phyloP scores from a whole-genome alignment of 2,888 invertebrate species.

The Didymodactylos carnosus region DNA sequence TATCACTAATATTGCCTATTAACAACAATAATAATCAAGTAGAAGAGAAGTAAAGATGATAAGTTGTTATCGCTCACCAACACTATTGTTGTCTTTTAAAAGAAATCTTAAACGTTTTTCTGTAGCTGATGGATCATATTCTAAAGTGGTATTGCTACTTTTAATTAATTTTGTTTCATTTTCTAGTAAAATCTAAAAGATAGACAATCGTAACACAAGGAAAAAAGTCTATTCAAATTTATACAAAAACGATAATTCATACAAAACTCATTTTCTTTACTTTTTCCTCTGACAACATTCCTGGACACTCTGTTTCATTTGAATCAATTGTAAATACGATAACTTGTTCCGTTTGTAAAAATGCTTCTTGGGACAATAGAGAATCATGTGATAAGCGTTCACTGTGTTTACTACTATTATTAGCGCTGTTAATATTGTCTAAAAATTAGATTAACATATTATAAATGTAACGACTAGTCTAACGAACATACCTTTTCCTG shows the following conservation, averaged over 20 bases:
- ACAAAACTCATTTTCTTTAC: slow-evolving; percentile 26
- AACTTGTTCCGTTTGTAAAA: neutral
- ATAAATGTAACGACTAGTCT: too few species aligned
- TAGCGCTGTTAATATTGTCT: too few species aligned
- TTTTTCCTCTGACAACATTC: slow-evolving; percentile 48
- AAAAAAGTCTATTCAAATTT: neutral
- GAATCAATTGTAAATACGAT: slow-evolving; percentile 18
- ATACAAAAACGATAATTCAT: too few species aligned
- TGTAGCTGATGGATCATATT: slow-evolving; percentile 21
- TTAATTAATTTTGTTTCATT: slow-evolving; percentile 20
- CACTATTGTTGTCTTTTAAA: slow-evolving; percentile 26
- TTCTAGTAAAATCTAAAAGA: slow-evolving; percentile 26
- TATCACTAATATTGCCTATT: slow-evolving; percentile 62
- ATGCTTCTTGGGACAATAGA: too few species aligned
- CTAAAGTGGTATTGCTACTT: slow-evolving; percentile 21
- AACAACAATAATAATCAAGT: slow-evolving; percentile 6
- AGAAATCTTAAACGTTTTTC: slow-evolving; percentile 47
- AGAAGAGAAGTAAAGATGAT: neutral
- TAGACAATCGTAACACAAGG: slow-evolving; percentile 19
- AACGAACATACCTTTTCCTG: too few species aligned
- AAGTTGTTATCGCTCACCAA: neutral
- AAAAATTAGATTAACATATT: too few species aligned
- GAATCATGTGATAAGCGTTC: too few species aligned
- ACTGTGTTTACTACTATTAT: too few species aligned
- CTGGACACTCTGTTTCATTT: slow-evolving; percentile 46